Evolutionary conservation across 2,797 vertebrate species (phyloP).

Genomic region (Mus minutoides): DNA sequence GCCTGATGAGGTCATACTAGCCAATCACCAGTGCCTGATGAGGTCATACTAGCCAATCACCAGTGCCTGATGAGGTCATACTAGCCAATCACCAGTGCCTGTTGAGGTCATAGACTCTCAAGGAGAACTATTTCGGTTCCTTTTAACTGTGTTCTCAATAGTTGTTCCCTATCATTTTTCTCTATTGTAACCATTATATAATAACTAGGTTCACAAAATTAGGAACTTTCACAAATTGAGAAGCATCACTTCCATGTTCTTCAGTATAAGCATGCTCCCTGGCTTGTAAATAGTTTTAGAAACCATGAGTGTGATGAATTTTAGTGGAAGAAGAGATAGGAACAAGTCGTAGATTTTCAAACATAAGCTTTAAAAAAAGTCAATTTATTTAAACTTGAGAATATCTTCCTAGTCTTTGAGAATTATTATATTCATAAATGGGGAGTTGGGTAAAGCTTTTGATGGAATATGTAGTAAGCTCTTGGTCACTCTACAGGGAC

Average conservation of each 20-base stretch:
- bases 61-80: neutral
- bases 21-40: neutral
- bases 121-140: neutral
- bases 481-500: neutral
- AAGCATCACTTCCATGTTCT: neutral
- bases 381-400: neutral
- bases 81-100: neutral
- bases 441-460: neutral
- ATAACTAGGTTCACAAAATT: neutral
- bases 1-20: neutral
- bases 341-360: neutral
- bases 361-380: neutral
- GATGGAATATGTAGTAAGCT: neutral
- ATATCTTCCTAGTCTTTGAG: neutral
- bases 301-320: neutral
- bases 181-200: neutral
- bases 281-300: neutral
- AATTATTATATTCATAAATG: neutral
- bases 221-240: neutral
- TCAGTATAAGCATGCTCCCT: neutral
- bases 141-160: neutral
- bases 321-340: neutral
- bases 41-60: neutral
- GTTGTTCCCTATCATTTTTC: neutral
- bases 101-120: neutral